Conservation (phyloP, 2,113 vertebrate species). For the Rhodinocichla rosea region DNA sequence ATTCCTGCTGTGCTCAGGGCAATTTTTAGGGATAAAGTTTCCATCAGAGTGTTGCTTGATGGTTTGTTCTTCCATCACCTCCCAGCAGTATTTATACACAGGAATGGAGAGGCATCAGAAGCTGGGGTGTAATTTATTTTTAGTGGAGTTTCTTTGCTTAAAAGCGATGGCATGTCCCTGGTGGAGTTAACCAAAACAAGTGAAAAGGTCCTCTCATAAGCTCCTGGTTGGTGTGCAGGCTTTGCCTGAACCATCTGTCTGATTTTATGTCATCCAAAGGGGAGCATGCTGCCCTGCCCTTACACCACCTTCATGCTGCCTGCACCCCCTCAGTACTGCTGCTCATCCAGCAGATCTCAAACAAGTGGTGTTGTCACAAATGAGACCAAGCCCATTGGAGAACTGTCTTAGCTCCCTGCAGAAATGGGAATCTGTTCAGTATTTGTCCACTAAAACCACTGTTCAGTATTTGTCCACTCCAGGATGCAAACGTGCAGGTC, state of each 20-base stretch:
- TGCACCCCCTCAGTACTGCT: neutral
- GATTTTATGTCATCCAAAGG: neutral
- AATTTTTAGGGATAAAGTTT: slow-evolving; percentile 21
- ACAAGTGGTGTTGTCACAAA: neutral
- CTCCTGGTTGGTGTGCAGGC: neutral
- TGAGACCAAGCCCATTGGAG: neutral
- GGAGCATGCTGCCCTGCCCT: neutral
- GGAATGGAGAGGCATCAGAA: neutral
- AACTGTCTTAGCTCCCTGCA: neutral
- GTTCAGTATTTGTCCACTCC: neutral
- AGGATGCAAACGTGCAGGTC: neutral
- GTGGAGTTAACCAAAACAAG: neutral
- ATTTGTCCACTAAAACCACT: neutral
- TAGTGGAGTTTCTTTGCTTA: neutral
- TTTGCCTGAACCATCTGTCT: neutral
- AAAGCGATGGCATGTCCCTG: neutral
- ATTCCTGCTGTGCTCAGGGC: slow-evolving; percentile 8
- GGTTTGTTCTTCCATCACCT: slow-evolving; percentile 1
- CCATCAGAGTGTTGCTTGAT: neutral
- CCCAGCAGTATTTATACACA: neutral
- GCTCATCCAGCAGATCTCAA: neutral
- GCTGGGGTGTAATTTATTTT: neutral
- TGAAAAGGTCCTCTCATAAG: neutral
- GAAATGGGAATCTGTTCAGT: neutral
- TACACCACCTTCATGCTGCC: neutral